Percentiles rank a stretch among this genome's conserved stretches.
Conservation (phyloP, 2,113 vertebrate species). For the Neolamprologus longior region DNA sequence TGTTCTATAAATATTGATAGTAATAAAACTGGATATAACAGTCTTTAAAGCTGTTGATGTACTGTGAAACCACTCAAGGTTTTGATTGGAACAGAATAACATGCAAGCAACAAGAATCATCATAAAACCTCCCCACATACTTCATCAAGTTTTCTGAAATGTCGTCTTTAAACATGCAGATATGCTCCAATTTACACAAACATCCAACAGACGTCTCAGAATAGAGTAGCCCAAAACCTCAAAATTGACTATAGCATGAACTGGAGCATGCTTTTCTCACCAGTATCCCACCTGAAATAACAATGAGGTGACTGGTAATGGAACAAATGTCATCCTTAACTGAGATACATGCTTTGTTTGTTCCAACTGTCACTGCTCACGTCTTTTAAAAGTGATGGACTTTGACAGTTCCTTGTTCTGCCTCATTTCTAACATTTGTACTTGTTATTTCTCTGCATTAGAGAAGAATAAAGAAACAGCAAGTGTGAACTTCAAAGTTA, state of each 20-base stretch:
- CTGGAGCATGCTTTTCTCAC: neutral
- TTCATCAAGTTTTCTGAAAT: neutral
- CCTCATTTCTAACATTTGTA: neutral
- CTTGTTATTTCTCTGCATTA: neutral
- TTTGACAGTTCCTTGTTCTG: neutral
- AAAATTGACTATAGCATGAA: neutral
- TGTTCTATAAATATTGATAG: neutral
- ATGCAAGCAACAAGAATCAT: neutral
- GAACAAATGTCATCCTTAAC: neutral
- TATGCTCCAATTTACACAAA: neutral
- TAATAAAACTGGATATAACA: neutral
- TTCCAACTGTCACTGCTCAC: neutral
- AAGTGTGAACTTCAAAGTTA: neutral
- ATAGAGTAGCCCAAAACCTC: neutral
- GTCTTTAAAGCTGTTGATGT: neutral
- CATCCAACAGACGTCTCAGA: neutral
- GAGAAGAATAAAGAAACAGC: neutral
- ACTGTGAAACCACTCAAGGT: neutral
- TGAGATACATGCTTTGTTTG: neutral
- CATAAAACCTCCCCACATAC: neutral
- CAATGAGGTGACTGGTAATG: neutral
- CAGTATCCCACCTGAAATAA: neutral
- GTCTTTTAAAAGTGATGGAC: neutral
- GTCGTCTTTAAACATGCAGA: neutral
- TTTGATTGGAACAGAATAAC: neutral